Evolutionary conservation across 2,797 vertebrate genomes (phyloP), one percentile per base, ranked within the genome.

Genomic region (Chelonia mydas): DNA sequence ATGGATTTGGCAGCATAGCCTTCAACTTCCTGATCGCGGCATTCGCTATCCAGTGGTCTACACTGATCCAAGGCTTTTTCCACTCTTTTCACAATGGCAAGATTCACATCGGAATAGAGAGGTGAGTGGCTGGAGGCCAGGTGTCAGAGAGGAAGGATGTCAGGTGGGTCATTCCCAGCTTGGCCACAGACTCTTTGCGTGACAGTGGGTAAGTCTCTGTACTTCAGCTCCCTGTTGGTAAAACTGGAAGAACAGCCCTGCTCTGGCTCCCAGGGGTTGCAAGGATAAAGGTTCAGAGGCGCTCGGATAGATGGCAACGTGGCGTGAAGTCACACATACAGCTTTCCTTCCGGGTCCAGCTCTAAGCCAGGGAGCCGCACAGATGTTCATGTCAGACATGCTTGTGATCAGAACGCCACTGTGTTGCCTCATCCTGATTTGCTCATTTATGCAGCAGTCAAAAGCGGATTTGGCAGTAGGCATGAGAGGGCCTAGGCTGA

Each of bases 21-120:
- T 98, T 98, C 97, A 99, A 99, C 98, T 99, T 99, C 97, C 98
- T 99, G 82, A 92, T 99, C 2, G 98, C 98, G 0, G 98, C 99
- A 53, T 99, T 99, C 1, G 83, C 98, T 68, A 97, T 99, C 94
- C 99, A 99, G 97, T 99, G 99, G 99, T 98, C 99, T 6, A 97
- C 99, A 0, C 98, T 99, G 45, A 98, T 99, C 98, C 99, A 99
- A 96, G 99, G 99, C 0, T 98, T 99, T 90, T 90, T 99, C 5
- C 97, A 99, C 7, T 98, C 98, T 49, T 90, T 99, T 97, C 91
- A 21, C 1, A 45, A 96, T 0, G 98, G 99, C 86, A 99, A 99
- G 97, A 99, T 99, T 92, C 97, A 98, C 0, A 82, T 99, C 3
- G 98, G 99, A 3, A 96, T 99, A 72, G 98, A 98, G 96, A 99